phyloP scores from a whole-genome alignment of 1,140 invertebrate species.

The Scaptomyza montana region DNA sequence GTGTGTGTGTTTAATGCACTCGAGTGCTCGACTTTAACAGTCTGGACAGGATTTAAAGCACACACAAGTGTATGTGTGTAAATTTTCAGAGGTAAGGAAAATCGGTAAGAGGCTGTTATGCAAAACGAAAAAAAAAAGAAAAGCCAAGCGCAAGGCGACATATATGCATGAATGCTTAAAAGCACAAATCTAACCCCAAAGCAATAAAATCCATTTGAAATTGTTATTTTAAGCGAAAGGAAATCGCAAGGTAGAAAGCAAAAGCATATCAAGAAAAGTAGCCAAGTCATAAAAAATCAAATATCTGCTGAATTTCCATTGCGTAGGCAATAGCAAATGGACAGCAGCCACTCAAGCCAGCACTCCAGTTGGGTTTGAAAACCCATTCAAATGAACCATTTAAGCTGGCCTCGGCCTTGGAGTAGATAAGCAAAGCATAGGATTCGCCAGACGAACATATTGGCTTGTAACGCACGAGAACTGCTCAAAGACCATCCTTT shows the following conservation, averaged over 20 bases:
- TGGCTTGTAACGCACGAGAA: conserved; percentile 27
- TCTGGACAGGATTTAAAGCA: conserved; percentile 43
- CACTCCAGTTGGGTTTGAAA: conserved; percentile 13
- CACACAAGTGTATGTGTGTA: conserved; percentile 14
- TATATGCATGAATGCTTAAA: conserved; percentile 24
- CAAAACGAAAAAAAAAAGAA: conserved; percentile 71
- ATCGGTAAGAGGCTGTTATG: conserved; percentile 75
- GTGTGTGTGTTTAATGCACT: conserved; percentile 53
- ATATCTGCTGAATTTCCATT: conserved; percentile 58
- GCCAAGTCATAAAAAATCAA: conserved; percentile 73
- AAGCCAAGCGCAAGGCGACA: conserved; percentile 42
- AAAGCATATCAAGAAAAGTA: conserved; percentile 41
- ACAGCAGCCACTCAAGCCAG: conserved; percentile 24
- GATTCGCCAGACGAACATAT: conserved; percentile 49
- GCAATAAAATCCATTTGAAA: conserved; percentile 82
- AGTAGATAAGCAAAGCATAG: conserved; percentile 53
- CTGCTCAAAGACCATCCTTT: conserved; percentile 28
- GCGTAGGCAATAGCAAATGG: conserved; percentile 37
- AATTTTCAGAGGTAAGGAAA: conserved; percentile 56
- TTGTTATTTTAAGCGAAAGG: conserved; percentile 80
- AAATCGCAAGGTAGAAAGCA: conserved; percentile 36
- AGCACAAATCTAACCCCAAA: conserved; percentile 66
- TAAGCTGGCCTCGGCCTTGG: conserved; percentile 8
- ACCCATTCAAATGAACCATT: conserved; percentile 64
- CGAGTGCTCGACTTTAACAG: conserved; percentile 10